Base-by-base conservation (phyloP, 2,888 invertebrate species). In the Pachycephus smyrnensis region DNA sequence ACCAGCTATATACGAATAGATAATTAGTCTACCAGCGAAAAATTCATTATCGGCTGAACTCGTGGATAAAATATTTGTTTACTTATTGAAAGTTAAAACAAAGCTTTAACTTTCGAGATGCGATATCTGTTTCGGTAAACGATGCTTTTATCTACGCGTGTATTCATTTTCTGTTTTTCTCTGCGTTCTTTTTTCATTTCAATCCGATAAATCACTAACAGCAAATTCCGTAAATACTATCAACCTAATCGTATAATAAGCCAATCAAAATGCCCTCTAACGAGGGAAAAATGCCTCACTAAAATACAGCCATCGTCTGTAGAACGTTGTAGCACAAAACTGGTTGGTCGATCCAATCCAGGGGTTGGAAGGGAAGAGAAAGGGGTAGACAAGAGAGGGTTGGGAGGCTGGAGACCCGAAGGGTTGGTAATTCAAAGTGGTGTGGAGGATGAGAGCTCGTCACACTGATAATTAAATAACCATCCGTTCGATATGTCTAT, bases 391-490 rank as follows among this genome's bases (percentile, higher is more conserved):
- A 9, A 6, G 15, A 23, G 2, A 9, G 1, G 1, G 2, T 55
- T 23, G 9, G 9, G 23, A 55, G 2, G 9, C 23, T 23, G 23
- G 23, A 55, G 23, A 55, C 23, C 0, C 23, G 2, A 23, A 23
- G 55, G 23, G 40, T 15, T 55, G 40, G 23, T 55, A 55, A 55
- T 55, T 23, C 55, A 9, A 55, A 55, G 23, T 55, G 55, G 55
- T 55, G 23, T 35, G 1, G 4, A 35, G 35, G 35, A 35, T 35
- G 35, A 35, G 9, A 35, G 4, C 9, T 35, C 35, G 35, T 35
- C 35, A 35, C 68, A 76, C 73, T 75, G 74, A 77, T 81, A 82
- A 82, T 82, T 81, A 77, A 81, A 81, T 80, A 79, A 79, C 75
- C 55, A 69, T 77, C 69, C 35, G 69, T 73, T 77, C 2, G 23